Evolutionary conservation across 2,888 invertebrate genomes (phyloP).

Genomic region (Ceraclea dissimilis): DNA sequence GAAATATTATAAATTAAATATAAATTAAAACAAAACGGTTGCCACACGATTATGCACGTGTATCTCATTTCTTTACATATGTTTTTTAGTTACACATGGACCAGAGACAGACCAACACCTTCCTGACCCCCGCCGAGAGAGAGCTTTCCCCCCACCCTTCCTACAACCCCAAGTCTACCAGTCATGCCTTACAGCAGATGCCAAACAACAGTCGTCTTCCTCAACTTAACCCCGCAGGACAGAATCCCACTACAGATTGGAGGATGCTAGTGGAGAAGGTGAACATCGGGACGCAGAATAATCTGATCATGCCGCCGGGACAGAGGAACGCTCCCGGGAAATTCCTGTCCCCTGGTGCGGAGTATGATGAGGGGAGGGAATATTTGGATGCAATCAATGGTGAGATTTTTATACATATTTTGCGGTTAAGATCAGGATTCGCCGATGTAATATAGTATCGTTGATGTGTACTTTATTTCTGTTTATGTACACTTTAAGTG

Average conservation of each 20-base stretch:
- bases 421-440: too few species aligned
- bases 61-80: too few species aligned
- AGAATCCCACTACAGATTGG: constrained; percentile 14
- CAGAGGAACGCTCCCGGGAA: constrained; percentile 1
- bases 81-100: too few species aligned
- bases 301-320: constrained; percentile 25
- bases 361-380: constrained; percentile 6
- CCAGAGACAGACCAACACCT: background rate
- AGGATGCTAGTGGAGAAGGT: constrained; percentile 26
- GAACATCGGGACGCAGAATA: constrained; percentile 31
- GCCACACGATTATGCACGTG: too few species aligned
- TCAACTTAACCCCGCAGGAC: constrained; percentile 7
- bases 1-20: too few species aligned
- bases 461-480: too few species aligned
- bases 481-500: too few species aligned
- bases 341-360: constrained; percentile 3
- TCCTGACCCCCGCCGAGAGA: constrained; percentile 33
- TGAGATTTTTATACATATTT: constrained; percentile 1
- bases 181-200: constrained; percentile 12
- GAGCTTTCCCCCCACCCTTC: constrained; percentile 42
- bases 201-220: constrained; percentile 15
- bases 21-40: too few species aligned
- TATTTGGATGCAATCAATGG: constrained; percentile 14
- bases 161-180: constrained; percentile 23
- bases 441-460: too few species aligned